These are phyloP conservation scores for Eudasyphora cyanicolor DNA, from an alignment of 2,888 invertebrate species.

Conservation along the genomic window DNA sequence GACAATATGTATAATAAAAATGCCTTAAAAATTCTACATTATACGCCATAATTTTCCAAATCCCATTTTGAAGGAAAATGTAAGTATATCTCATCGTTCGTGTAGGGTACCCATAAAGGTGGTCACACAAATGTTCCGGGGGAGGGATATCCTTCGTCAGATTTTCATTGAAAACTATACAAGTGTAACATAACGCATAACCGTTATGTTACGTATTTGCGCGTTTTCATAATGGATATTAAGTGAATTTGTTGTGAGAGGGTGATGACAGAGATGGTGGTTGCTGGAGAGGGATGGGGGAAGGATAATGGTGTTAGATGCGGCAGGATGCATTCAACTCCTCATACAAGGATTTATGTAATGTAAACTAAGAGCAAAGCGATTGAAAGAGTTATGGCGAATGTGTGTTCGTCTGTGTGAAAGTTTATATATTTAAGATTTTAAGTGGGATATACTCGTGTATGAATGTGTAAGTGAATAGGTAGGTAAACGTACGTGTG, in stretches of 20 bases:
- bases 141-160: conserved; percentile 30
- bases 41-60: too few species aligned
- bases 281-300: not conserved
- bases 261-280: not conserved
- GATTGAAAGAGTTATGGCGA: not conserved
- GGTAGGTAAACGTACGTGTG: not conserved
- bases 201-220: conserved; percentile 26
- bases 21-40: too few species aligned
- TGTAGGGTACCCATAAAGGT: too few species aligned
- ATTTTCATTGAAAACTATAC: conserved; percentile 47
- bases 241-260: conserved; percentile 1
- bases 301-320: not conserved
- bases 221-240: conserved; percentile 47
- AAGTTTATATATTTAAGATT: not conserved
- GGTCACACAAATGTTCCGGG: not conserved
- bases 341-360: not conserved
- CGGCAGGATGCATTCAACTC: not conserved
- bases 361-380: too few species aligned
- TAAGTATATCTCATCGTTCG: not conserved
- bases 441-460: not conserved
- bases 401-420: not conserved
- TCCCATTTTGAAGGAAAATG: too few species aligned
- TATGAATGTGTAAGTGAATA: not conserved
- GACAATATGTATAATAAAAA: too few species aligned
- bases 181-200: conserved; percentile 37